Evolutionary conservation across 2,797 vertebrate species (phyloP).

Genomic region (Acrossocheilus wenchowensis): DNA sequence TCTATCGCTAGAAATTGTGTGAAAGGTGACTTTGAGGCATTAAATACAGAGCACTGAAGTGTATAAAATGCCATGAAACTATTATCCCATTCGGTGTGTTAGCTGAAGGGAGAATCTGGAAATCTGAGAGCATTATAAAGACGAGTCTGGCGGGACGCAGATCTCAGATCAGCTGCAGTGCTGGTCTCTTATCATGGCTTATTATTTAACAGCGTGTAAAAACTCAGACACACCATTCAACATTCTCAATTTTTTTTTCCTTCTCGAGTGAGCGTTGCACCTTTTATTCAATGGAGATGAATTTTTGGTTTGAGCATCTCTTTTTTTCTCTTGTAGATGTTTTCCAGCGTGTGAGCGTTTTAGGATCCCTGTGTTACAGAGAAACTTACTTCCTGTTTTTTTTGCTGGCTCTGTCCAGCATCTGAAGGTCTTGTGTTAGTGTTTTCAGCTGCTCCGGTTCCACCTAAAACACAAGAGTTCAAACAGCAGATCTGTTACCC

Average conservation of each 20-base stretch:
- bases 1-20: not conserved
- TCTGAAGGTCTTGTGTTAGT: constrained; percentile 96
- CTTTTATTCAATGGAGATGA: not conserved
- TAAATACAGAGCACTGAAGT: not conserved
- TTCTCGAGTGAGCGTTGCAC: not conserved
- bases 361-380: not conserved
- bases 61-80: not conserved
- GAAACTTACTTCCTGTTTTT: constrained; percentile 91
- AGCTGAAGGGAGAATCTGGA: not conserved
- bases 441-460: constrained; percentile 96
- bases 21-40: not conserved
- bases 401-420: constrained; percentile 89
- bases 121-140: not conserved
- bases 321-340: not conserved
- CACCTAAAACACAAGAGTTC: constrained; percentile 80
- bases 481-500: not conserved
- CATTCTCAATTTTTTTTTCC: not conserved
- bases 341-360: not conserved
- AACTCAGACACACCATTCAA: not conserved
- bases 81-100: not conserved
- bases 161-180: not conserved
- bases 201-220: not conserved
- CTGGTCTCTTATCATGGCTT: not conserved
- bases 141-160: not conserved
- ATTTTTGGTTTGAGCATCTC: not conserved